phyloP scores from a whole-genome alignment of 2,888 invertebrate species.

The Polyploca ridens region DNA sequence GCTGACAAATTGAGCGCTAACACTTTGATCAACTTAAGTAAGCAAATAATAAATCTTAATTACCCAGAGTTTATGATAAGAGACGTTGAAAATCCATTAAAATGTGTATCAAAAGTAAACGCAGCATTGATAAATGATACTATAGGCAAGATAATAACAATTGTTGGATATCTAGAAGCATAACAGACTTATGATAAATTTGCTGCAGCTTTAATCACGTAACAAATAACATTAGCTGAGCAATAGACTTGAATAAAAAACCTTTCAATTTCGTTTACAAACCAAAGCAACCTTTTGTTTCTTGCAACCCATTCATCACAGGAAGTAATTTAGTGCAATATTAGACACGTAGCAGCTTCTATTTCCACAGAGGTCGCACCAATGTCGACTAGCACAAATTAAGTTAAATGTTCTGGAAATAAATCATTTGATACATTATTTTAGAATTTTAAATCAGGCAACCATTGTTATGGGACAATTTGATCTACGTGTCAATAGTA shows the following conservation, averaged over 20 bases:
- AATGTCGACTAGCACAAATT: constrained; percentile 65
- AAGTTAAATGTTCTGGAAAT: constrained; percentile 48
- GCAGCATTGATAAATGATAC: too few relatives aligned
- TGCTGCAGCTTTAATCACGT: constrained; percentile 2
- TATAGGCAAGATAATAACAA: background rate
- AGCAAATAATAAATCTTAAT: background rate
- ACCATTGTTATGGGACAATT: constrained; percentile 60
- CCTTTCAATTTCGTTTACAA: constrained; percentile 3
- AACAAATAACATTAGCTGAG: background rate
- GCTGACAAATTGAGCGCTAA: background rate
- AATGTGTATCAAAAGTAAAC: background rate
- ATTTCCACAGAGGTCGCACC: constrained; percentile 67
- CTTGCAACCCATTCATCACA: constrained; percentile 54
- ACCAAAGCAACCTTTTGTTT: constrained; percentile 54
- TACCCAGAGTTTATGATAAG: background rate
- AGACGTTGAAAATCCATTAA: background rate
- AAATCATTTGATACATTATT: constrained; percentile 46
- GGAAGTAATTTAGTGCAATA: constrained; percentile 78
- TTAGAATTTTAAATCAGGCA: constrained; percentile 43
- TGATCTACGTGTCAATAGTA: constrained; percentile 65
- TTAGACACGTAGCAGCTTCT: constrained; percentile 71
- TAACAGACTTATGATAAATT: background rate
- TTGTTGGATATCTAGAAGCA: background rate
- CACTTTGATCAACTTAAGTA: background rate
- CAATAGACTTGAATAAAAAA: constrained; percentile 5